Evolutionary conservation across 2,797 vertebrate genomes (phyloP).

Genomic region (Poecile montanus): DNA sequence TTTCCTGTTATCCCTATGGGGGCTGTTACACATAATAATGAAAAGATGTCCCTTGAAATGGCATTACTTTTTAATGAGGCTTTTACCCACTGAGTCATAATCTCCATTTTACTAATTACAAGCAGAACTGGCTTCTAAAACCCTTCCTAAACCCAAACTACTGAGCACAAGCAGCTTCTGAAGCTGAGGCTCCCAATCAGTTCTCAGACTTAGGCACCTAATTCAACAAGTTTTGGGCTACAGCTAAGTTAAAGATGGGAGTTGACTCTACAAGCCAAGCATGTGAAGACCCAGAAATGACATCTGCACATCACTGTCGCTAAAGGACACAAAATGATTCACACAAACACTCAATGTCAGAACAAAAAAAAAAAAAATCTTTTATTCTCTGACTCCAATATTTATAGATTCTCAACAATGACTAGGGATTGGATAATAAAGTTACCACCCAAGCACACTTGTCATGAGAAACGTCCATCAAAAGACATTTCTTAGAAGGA

Average conservation of each 20-base stretch:
- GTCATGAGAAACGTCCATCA: too few relatives aligned
- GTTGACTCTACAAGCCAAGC: background rate
- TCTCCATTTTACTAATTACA: slow-evolving; percentile 60
- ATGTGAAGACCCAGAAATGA: background rate
- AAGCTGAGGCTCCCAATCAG: background rate
- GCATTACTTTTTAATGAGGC: slow-evolving; percentile 63
- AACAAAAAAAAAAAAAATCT: too few relatives aligned
- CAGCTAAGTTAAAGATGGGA: background rate
- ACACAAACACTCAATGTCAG: too few relatives aligned
- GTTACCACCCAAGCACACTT: too few relatives aligned
- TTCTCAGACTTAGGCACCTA: background rate
- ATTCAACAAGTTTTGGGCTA: background rate
- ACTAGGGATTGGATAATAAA: too few relatives aligned
- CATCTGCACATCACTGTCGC: background rate
- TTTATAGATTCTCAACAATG: too few relatives aligned
- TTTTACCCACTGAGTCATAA: slow-evolving; percentile 42
- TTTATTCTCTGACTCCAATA: too few relatives aligned
- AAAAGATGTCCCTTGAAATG: slow-evolving; percentile 66
- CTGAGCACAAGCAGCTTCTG: background rate
- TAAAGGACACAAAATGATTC: too few relatives aligned
- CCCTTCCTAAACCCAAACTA: background rate
- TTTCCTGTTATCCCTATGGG: slow-evolving; percentile 42
- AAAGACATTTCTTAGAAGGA: too few relatives aligned
- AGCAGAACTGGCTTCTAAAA: slow-evolving; percentile 28
- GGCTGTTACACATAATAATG: slow-evolving; percentile 48